Evolutionary conservation across 2,797 vertebrate genomes (phyloP), one percentile per base, ranked within the genome.

Genomic region (Bradypus variegatus): DNA sequence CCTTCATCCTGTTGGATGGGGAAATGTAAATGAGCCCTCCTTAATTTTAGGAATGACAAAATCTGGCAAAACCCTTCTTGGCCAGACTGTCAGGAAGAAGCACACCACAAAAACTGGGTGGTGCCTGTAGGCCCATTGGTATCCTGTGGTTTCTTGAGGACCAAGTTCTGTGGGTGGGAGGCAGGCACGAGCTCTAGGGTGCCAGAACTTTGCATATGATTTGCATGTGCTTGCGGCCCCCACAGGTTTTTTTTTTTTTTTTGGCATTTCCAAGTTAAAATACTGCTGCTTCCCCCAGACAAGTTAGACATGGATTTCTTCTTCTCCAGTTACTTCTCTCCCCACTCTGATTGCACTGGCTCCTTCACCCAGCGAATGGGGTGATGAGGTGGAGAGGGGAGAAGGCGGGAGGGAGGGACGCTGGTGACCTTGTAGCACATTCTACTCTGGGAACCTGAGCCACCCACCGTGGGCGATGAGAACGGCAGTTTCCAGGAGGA

Each of bases 171-270:
- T 33, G 33, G n/a, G 33, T 45, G 62, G 81, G n/a, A 87, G 75
- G 67, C 23, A 5, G 19, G 21, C 80, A 69, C 8, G 86, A 90
- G 48, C 78, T 21, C 58, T 64, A 18, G 87, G 85, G 75, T 58
- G 64, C 85, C 41, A 27, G 85, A 67, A 58, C n/a, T 94, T 93
- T 90, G 87, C 91, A 90, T 93, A 31, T 45, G 64, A 80, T 93
- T 94, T 88, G 76, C 79, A 70, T 91, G 41, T 23, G 78, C 41
- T 88, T 69, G 16, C n/a, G 50, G 88, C 12, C 21, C 58, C 38
- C 48, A 60, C 48, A 58, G 50, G 41, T 45, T 45, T 45, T 6
- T 45, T 45, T 45, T 41, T 6, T 76, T 70, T 91, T 76, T 73
- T 60, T 73, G 41, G 72, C 67, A 72, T 94, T 90, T 94, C 50